Conservation (phyloP, 1,140 invertebrate species). For the Galendromus occidentalis region DNA sequence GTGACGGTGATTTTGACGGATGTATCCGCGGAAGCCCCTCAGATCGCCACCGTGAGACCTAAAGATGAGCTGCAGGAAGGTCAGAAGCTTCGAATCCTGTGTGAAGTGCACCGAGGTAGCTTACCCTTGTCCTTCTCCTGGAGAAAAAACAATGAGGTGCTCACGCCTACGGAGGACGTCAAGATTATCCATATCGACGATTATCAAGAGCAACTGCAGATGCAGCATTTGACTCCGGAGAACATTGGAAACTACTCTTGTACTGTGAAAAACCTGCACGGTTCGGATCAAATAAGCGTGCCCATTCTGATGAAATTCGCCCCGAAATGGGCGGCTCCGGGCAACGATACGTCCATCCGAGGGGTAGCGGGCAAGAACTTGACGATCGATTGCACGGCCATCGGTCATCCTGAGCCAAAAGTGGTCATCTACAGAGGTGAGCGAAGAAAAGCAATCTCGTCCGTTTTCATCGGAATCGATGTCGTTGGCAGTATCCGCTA, state of each 20-base stretch:
- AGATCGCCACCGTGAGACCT: neutral
- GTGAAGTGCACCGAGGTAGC: neutral
- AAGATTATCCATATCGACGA: slow-evolving; percentile 13
- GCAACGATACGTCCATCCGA: neutral
- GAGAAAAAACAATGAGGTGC: neutral
- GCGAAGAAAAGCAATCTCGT: no score
- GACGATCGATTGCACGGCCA: neutral
- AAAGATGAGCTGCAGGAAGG: neutral
- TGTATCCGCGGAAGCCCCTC: neutral
- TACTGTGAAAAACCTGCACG: slow-evolving; percentile 19
- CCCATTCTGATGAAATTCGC: neutral
- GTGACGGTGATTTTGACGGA: neutral
- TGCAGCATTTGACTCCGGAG: slow-evolving; percentile 22
- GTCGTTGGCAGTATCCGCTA: no score
- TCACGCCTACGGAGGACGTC: neutral
- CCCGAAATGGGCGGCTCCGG: neutral
- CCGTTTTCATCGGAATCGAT: neutral
- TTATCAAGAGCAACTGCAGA: slow-evolving; percentile 19
- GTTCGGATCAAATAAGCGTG: slow-evolving; percentile 12
- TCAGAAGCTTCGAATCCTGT: neutral
- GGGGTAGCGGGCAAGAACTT: neutral
- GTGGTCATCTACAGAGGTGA: neutral
- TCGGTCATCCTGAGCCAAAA: neutral
- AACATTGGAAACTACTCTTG: slow-evolving; percentile 22
- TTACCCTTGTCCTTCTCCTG: neutral